A percentile compares a stretch with the other conserved stretches of the same genome.
These are phyloP conservation scores for Chionodraco myersi DNA, from an alignment of 2,113 vertebrate species.

Conservation along the genomic window DNA sequence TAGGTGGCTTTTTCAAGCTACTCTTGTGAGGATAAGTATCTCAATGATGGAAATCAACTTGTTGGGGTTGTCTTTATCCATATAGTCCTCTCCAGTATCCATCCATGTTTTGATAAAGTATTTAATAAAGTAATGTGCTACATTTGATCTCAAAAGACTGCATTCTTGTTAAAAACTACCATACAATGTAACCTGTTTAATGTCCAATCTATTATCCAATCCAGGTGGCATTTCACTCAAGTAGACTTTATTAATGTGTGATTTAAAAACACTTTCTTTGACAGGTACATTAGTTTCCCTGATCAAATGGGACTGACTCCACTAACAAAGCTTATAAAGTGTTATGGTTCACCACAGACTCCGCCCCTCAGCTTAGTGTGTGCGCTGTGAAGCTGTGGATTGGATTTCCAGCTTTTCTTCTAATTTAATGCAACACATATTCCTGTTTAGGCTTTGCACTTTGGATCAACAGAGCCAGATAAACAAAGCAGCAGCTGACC, in stretches of 20 bases:
- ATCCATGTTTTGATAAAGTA: not conserved
- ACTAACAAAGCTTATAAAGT: not conserved
- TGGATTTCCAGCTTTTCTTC: constrained; percentile 27
- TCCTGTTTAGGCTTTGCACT: constrained; percentile 2
- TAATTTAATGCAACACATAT: constrained; percentile 26
- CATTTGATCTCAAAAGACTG: not conserved
- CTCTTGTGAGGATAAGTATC: too few species aligned
- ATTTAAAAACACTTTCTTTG: constrained; percentile 3
- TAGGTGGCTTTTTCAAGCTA: too few species aligned
- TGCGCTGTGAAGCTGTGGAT: constrained; percentile 23
- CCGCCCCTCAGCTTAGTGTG: constrained; percentile 1
- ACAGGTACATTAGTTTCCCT: constrained; percentile 12
- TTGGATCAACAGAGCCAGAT: not conserved
- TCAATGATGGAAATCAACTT: too few species aligned
- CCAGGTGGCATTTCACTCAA: not conserved
- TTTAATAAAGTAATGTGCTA: not conserved
- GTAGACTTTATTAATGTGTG: not conserved
- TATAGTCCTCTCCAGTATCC: too few species aligned
- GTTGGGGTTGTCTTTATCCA: too few species aligned
- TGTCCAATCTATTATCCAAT: not conserved
- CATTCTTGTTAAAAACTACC: not conserved
- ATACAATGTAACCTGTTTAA: not conserved
- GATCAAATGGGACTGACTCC: not conserved
- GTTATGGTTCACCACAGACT: constrained; percentile 7
- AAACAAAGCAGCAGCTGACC: constrained; percentile 7